Evolutionary conservation across 64 coral and sea anemone genomes (phyloP).

Genomic region (Montipora capricornis): DNA sequence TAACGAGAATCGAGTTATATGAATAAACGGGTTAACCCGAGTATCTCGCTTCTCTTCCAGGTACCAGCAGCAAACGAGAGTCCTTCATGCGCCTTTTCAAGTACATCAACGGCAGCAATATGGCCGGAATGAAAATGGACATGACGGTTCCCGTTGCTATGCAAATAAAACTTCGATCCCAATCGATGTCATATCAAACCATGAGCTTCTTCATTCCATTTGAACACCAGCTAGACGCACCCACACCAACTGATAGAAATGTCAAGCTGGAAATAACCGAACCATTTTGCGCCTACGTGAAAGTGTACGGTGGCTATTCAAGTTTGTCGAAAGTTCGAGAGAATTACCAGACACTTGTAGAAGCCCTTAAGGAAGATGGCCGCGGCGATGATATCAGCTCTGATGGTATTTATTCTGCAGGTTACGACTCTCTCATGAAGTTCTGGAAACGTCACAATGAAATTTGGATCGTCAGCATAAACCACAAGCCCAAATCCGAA

Average conservation of each 20-base stretch:
- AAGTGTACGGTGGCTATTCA: slow-evolving; percentile 65
- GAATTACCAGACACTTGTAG: slow-evolving; percentile 40
- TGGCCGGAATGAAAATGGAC: slow-evolving; percentile 48
- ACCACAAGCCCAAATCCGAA: background rate
- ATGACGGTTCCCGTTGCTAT: slow-evolving; percentile 85
- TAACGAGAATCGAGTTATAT: no score
- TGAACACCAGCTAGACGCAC: slow-evolving; percentile 68
- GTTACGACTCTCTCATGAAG: slow-evolving; percentile 71
- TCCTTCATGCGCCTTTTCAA: slow-evolving; percentile 72
- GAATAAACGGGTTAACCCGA: no score
- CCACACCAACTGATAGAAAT: slow-evolving; percentile 34
- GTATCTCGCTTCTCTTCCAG: background rate
- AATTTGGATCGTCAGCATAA: slow-evolving; percentile 88
- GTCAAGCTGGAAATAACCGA: slow-evolving; percentile 38
- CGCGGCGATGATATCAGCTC: slow-evolving; percentile 65
- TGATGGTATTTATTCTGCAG: slow-evolving; percentile 69
- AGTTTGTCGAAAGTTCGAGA: slow-evolving; percentile 15
- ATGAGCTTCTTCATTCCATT: slow-evolving; percentile 87
- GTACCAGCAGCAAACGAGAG: slow-evolving; percentile 10
- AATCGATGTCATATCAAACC: slow-evolving; percentile 72
- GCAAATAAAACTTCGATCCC: slow-evolving; percentile 51
- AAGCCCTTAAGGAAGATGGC: slow-evolving; percentile 67
- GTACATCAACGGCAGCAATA: slow-evolving; percentile 79
- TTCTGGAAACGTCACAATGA: slow-evolving; percentile 84
- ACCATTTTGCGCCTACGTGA: slow-evolving; percentile 74